phyloP scores from a whole-genome alignment of 1,140 invertebrate genomes.

The Zaprionus lachaisei region DNA sequence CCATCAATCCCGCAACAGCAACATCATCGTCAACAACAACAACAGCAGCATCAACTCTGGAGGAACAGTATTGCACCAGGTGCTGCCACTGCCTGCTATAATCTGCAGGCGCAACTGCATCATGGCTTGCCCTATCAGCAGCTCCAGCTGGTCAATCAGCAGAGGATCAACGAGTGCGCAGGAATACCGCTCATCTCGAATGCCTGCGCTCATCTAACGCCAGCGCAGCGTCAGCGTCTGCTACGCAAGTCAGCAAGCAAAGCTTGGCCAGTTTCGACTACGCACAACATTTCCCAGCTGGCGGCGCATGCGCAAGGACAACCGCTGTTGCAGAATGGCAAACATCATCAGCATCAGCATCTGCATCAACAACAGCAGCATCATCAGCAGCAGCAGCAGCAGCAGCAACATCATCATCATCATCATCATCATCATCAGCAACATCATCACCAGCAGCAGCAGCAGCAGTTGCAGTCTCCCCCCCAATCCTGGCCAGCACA shows the following conservation, averaged over 20 bases:
- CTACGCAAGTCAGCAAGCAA: constrained; percentile 57
- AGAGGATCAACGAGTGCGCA: constrained; percentile 86
- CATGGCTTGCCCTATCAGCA: constrained; percentile 35
- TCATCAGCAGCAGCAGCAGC: constrained; percentile 43
- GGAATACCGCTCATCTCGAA: constrained; percentile 90
- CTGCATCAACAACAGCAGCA: constrained; percentile 32
- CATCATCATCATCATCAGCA: constrained; percentile 86
- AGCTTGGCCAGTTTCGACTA: constrained; percentile 28
- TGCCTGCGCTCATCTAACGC: constrained; percentile 82
- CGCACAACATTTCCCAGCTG: constrained; percentile 85
- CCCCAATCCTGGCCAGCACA: constrained; percentile 52
- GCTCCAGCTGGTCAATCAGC: constrained; percentile 64
- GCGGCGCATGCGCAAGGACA: constrained; percentile 92
- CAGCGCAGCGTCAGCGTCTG: constrained; percentile 67
- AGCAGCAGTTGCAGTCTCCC: constrained; percentile 22
- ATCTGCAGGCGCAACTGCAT: constrained; percentile 49
- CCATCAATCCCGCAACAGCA: constrained; percentile 26
- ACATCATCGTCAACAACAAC: constrained; percentile 11
- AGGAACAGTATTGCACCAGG: constrained; percentile 11
- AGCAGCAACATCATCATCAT: too few relatives aligned
- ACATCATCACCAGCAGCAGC: constrained; percentile 82
- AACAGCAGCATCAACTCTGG: constrained; percentile 21
- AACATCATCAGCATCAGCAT: constrained; percentile 43
- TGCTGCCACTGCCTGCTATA: constrained; percentile 25
- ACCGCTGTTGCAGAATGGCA: constrained; percentile 87